These are phyloP conservation scores for Cosmia trapezina DNA, from an alignment of 2,888 invertebrate genomes.

Conservation along the genomic window DNA sequence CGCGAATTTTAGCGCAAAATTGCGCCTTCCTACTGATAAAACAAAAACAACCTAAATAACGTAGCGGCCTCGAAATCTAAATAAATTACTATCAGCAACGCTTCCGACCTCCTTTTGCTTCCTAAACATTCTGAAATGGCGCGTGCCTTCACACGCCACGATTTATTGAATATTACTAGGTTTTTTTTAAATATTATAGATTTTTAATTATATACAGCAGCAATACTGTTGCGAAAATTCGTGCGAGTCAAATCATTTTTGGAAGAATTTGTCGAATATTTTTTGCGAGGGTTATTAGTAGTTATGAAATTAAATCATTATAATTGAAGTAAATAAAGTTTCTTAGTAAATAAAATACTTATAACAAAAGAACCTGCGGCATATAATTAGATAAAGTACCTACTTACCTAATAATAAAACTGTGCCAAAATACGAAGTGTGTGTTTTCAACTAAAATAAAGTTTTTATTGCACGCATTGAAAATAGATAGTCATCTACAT, in stretches of 20 bases:
- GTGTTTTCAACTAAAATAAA: background rate
- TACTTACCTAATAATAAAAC: background rate
- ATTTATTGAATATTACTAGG: conserved; percentile 52
- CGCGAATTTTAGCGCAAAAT: conserved; percentile 78
- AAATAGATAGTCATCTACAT: conserved; percentile 9
- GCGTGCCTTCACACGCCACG: conserved; percentile 70
- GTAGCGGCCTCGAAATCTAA: conserved; percentile 88
- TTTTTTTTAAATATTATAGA: conserved; percentile 21
- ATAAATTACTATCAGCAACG: conserved; percentile 87
- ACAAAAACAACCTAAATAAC: conserved; percentile 89
- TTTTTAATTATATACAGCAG: conserved; percentile 1
- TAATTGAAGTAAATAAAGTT: no score
- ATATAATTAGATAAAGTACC: background rate
- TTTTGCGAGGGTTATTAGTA: background rate
- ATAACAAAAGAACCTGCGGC: background rate
- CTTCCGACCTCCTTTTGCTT: conserved; percentile 89
- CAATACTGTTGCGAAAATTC: conserved; percentile 25
- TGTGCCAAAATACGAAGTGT: background rate
- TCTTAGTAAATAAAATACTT: background rate
- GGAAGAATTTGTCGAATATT: no score
- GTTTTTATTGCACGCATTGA: conserved; percentile 12
- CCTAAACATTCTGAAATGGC: conserved; percentile 81
- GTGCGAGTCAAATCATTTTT: background rate
- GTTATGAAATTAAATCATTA: no score
- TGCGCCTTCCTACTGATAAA: conserved; percentile 89